Base-by-base conservation (phyloP, 2,797 vertebrate species). In the Cirrhinus mrigala region DNA sequence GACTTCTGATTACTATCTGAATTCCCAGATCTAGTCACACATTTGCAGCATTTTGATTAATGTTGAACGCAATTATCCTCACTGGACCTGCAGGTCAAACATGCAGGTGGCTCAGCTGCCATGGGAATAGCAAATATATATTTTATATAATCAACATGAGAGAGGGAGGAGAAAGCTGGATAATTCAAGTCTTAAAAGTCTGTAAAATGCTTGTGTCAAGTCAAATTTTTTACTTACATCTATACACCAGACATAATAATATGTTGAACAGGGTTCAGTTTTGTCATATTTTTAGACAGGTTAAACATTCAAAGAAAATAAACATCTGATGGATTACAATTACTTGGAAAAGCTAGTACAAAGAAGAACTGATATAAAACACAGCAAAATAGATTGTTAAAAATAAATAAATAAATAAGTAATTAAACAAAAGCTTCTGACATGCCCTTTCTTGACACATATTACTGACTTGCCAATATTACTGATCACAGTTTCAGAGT, bases 11-110 rank as follows among this genome's bases (percentile, higher is more conserved):
- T 84, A 76, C 75, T 76, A 6, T 82, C 16, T 79, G 9, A 87
- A 83, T 79, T 79, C 80, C 82, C 79, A 52, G 37, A 33, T 79
- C 44, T 66, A 48, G 14, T 86, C 18, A 16, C 74, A 64, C 78
- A 82, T 46, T 66, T 60, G 48, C 64, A 66, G 54, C 27, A 60
- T 79, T 82, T 74, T 78, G 69, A 85, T 85, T 85, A 78, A 85
- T 29, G 44, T 24, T 79, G 11, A 82, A 88, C 9, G 20, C 56
- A 75, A 73, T 33, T 52, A 86, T 66, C 40, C 64, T 82, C 40
- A 58, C 40, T 37, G 71, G 79, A 58, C 64, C 18, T 6, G 24
- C 64, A 71, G 81, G 74, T 73, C 52, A 79, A 69, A 62, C 56
- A 44, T 44, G 29, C 12, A 1, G 52, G 20, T 81, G 58, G 37